phyloP scores from a whole-genome alignment of 2,888 invertebrate species.

The Salpingus planirostris region DNA sequence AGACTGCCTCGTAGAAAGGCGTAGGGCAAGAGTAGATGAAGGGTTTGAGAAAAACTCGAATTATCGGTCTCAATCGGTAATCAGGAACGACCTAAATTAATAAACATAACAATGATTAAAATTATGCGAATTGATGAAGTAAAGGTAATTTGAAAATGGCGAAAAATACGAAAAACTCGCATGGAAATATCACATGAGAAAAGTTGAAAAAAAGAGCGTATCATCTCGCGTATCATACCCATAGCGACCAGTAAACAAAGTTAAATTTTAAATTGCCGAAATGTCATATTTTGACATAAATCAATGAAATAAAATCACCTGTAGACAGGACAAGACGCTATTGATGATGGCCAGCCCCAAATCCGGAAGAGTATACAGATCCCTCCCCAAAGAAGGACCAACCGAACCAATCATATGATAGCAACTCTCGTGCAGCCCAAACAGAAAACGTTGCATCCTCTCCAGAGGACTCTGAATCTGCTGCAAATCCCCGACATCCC shows the following conservation, averaged over 20 bases:
- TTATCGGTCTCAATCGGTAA: conserved; percentile 72
- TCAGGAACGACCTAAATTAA: no score
- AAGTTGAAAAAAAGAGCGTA: no score
- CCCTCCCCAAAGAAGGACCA: conserved; percentile 71
- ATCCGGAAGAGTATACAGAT: conserved; percentile 71
- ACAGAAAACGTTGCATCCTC: conserved; percentile 77
- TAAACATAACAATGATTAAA: no score
- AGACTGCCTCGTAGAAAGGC: conserved; percentile 64
- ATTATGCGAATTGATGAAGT: no score
- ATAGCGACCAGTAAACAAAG: no score
- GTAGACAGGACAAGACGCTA: conserved; percentile 61
- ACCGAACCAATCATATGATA: conserved; percentile 72
- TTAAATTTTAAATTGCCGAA: no score
- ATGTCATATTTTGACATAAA: no score
- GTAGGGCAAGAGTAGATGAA: conserved; percentile 81
- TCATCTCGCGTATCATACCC: no score
- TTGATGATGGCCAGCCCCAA: conserved; percentile 65
- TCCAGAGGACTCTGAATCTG: conserved; percentile 53
- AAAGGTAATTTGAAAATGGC: no score
- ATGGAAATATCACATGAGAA: no score
- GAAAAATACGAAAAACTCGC: no score
- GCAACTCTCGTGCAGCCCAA: conserved; percentile 70
- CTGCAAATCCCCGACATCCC: conserved; percentile 30
- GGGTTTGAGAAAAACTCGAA: conserved; percentile 77
- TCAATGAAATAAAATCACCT: conserved; percentile 41